A percentile compares a stretch with the other conserved stretches of the same genome.
phyloP scores from a whole-genome alignment of 2,888 invertebrate genomes.

The Apodemia duryi region DNA sequence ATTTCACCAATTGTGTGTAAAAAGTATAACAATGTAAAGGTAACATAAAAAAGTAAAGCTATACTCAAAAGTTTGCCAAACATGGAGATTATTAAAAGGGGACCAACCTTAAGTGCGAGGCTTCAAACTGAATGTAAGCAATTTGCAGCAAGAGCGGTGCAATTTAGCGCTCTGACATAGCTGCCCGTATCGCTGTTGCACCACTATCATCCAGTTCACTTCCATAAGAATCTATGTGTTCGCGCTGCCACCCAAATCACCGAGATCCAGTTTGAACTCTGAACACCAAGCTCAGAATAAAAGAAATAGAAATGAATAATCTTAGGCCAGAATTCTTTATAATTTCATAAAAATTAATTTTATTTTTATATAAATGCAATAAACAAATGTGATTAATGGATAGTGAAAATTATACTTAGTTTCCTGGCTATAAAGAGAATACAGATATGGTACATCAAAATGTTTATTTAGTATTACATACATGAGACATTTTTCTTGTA shows the following conservation, averaged over 20 bases:
- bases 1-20: no score
- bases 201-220: no score
- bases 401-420: neutral
- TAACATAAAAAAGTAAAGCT: no score
- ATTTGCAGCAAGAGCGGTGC: no score
- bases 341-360: neutral
- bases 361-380: neutral
- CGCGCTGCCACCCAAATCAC: no score
- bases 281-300: neutral
- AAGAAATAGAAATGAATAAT: neutral
- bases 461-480: neutral
- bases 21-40: no score
- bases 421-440: neutral
- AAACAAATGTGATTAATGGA: neutral
- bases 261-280: no score
- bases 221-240: no score
- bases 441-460: neutral
- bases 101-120: neutral
- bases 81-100: neutral
- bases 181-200: no score
- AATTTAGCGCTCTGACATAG: no score
- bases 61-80: no score
- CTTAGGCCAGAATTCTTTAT: neutral
- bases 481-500: neutral
- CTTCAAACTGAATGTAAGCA: no score